phyloP scores from a whole-genome alignment of 2,113 vertebrate species.

The Tragulus kanchil region DNA sequence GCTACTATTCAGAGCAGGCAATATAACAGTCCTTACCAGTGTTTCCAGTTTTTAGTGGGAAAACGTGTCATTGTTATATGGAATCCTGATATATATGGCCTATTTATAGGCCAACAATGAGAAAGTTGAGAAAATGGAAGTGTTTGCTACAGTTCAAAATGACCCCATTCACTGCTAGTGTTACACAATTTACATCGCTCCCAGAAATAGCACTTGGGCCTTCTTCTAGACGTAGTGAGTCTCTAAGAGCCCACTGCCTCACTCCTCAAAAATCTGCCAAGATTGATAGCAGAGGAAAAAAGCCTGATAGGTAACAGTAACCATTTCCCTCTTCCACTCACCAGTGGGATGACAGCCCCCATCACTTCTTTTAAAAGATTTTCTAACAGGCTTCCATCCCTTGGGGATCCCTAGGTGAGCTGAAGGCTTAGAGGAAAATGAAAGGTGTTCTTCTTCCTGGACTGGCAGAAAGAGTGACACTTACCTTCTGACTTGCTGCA shows the following conservation, averaged over 20 bases:
- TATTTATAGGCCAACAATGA: not conserved
- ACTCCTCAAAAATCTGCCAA: not conserved
- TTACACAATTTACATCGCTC: not conserved
- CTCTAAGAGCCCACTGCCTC: not conserved
- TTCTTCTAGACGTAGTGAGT: not conserved
- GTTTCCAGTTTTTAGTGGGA: not conserved
- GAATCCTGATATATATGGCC: no score
- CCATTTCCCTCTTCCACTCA: not conserved
- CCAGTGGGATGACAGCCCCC: not conserved
- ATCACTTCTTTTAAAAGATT: not conserved
- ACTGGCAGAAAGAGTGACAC: not conserved
- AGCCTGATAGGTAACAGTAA: rapidly evolving
- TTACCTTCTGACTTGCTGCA: constrained; percentile 78
- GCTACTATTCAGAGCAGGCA: not conserved
- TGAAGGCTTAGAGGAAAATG: not conserved
- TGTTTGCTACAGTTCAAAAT: not conserved
- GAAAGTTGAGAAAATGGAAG: not conserved
- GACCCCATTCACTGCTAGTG: no score
- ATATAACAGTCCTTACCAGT: not conserved
- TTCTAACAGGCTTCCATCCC: not conserved
- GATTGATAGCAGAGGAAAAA: not conserved
- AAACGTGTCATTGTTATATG: not conserved
- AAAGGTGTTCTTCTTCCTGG: rapidly evolving
- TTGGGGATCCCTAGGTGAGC: not conserved
- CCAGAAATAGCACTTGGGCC: not conserved